phyloP scores from a whole-genome alignment of 2,113 vertebrate genomes.

The Gymnobelideus leadbeateri region DNA sequence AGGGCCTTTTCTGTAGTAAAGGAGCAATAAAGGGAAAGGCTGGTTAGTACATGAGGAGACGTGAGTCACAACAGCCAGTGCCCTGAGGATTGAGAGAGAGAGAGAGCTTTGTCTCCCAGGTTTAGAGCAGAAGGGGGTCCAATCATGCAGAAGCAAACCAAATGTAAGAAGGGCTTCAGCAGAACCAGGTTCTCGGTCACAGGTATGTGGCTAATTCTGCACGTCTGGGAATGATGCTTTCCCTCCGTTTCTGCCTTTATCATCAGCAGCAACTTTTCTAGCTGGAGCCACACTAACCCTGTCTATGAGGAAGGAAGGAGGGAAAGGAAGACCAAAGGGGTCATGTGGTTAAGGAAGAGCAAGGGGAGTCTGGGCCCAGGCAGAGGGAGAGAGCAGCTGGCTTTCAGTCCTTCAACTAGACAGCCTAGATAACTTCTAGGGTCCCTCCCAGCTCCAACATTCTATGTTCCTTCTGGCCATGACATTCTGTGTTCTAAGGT shows the following conservation, averaged over 20 bases:
- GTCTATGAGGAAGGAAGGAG: background rate
- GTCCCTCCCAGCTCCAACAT: background rate
- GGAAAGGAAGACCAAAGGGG: background rate
- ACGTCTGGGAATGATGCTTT: background rate
- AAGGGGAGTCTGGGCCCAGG: background rate
- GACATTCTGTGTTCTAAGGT: background rate
- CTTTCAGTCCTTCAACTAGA: background rate
- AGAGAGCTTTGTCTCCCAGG: background rate
- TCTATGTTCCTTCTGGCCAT: background rate
- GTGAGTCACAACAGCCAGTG: background rate
- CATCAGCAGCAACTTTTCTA: background rate
- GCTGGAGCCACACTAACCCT: background rate
- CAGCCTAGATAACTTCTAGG: background rate
- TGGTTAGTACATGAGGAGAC: background rate
- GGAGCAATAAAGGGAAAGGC: background rate
- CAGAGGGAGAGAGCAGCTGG: background rate
- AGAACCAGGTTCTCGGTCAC: background rate
- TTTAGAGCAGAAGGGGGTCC: background rate
- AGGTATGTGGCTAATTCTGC: background rate
- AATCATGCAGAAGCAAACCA: background rate
- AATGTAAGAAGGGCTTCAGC: background rate
- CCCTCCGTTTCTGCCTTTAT: background rate
- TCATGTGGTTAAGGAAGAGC: background rate
- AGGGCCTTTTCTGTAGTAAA: background rate
- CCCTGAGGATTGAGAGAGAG: background rate